A percentile compares a stretch with the other conserved stretches of the same genome.
phyloP scores from a whole-genome alignment of 2,797 vertebrate species.

The Peromyscus nudipes region DNA sequence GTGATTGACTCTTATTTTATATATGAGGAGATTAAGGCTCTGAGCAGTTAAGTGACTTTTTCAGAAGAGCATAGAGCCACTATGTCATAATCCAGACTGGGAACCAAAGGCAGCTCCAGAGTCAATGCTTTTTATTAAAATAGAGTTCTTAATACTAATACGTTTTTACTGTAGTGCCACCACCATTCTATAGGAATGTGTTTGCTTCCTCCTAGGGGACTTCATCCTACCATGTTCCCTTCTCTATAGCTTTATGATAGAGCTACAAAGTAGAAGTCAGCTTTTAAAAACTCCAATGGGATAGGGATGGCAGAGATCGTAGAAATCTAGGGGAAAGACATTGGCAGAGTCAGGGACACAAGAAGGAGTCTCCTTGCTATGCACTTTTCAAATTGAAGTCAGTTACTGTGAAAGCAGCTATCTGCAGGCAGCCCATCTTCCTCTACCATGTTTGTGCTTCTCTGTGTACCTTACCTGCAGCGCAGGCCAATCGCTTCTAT shows the following conservation, averaged over 20 bases:
- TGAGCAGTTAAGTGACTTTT: background rate
- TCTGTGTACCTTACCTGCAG: slow-evolving; percentile 32
- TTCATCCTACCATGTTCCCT: too few species aligned
- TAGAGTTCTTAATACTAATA: background rate
- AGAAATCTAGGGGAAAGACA: background rate
- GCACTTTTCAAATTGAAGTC: slow-evolving; percentile 78
- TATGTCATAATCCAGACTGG: background rate
- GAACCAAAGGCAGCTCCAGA: slow-evolving; percentile 38
- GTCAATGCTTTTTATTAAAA: background rate
- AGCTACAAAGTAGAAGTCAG: background rate
- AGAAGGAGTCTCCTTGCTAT: background rate
- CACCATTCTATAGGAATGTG: background rate
- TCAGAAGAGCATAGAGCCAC: slow-evolving; percentile 8
- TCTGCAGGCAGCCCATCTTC: slow-evolving; percentile 65
- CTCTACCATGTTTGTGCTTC: slow-evolving; percentile 70
- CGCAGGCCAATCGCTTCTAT: background rate
- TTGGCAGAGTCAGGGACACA: background rate
- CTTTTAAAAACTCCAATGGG: background rate
- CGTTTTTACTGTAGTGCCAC: background rate
- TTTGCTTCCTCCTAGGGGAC: slow-evolving; percentile 26
- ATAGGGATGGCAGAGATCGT: background rate
- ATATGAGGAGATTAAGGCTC: slow-evolving; percentile 10
- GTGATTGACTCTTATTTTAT: background rate
- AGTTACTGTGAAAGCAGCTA: slow-evolving; percentile 80
- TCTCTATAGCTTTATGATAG: slow-evolving; percentile 36